phyloP scores from a whole-genome alignment of 2,888 invertebrate genomes.

The Drosophila kokeensis region DNA sequence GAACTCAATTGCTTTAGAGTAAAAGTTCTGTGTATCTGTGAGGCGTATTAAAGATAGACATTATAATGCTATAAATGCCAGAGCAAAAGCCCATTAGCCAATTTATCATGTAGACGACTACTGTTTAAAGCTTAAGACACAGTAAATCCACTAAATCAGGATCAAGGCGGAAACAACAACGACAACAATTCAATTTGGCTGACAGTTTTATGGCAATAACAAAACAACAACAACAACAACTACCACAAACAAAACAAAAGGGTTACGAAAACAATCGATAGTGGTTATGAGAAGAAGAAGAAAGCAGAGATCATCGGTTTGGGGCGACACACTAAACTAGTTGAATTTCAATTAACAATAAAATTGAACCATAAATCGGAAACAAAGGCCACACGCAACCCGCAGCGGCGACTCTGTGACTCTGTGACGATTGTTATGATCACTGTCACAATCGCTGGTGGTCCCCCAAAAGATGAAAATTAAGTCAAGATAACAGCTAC shows the following conservation, averaged over 20 bases:
- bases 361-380: constrained; percentile 79
- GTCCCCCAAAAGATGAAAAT: constrained; percentile 62
- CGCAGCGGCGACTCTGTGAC: constrained; percentile 57
- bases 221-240: constrained; percentile 30
- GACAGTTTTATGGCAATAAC: constrained; percentile 70
- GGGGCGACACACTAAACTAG: constrained; percentile 75
- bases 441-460: constrained; percentile 68
- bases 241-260: constrained; percentile 11
- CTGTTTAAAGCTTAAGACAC: constrained; percentile 50
- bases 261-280: constrained; percentile 15
- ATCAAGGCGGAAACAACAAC: constrained; percentile 41
- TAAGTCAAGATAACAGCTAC: constrained; percentile 68
- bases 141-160: constrained; percentile 76
- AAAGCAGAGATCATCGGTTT: constrained; percentile 3
- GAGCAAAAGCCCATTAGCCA: constrained; percentile 55
- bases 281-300: background rate
- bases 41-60: constrained; percentile 9
- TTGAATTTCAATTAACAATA: constrained; percentile 82
- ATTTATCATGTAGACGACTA: constrained; percentile 46
- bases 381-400: constrained; percentile 76
- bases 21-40: constrained; percentile 26
- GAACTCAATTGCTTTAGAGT: constrained; percentile 51
- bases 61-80: constrained; percentile 12
- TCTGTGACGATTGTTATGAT: constrained; percentile 68
- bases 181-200: constrained; percentile 65